Evolutionary conservation across 2,797 vertebrate genomes (phyloP).

Genomic region (Myotis findleyi): DNA sequence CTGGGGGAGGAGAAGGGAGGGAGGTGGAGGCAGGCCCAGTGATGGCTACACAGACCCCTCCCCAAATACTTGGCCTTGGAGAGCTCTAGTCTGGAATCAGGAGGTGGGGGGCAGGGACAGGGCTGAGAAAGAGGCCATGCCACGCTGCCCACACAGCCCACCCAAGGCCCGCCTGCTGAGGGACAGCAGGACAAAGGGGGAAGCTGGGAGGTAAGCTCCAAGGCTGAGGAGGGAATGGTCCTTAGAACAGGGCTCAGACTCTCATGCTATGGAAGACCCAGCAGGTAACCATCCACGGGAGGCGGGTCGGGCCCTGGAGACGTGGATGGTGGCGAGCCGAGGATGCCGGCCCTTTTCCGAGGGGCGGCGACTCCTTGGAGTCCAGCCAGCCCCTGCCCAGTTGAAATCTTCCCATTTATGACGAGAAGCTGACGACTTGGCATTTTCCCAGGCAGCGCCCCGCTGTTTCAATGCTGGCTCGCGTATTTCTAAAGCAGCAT

Average conservation of each 20-base stretch:
- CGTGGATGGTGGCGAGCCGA: background rate
- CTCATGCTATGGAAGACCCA: background rate
- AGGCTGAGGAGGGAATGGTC: background rate
- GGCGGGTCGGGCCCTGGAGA: background rate
- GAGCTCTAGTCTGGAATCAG: background rate
- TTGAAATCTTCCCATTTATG: background rate
- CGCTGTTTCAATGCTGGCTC: background rate
- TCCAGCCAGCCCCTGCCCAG: background rate
- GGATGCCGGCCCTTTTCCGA: fast-evolving
- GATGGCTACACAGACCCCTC: background rate
- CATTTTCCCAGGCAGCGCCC: background rate
- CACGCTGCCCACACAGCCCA: background rate
- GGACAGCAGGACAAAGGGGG: background rate
- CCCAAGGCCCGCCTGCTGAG: background rate
- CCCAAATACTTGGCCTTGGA: fast-evolving
- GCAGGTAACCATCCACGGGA: background rate
- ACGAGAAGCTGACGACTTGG: background rate
- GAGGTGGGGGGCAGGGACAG: background rate
- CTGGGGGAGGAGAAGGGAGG: slow-evolving; percentile 79
- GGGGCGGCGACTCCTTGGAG: background rate
- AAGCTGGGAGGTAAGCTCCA: background rate
- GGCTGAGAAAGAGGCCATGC: background rate
- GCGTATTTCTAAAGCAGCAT: background rate
- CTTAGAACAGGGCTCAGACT: background rate
- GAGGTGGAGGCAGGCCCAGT: background rate